These are phyloP conservation scores for Sorex maritimensis DNA, from an alignment of 2,797 vertebrate species.

Conservation along the genomic window DNA sequence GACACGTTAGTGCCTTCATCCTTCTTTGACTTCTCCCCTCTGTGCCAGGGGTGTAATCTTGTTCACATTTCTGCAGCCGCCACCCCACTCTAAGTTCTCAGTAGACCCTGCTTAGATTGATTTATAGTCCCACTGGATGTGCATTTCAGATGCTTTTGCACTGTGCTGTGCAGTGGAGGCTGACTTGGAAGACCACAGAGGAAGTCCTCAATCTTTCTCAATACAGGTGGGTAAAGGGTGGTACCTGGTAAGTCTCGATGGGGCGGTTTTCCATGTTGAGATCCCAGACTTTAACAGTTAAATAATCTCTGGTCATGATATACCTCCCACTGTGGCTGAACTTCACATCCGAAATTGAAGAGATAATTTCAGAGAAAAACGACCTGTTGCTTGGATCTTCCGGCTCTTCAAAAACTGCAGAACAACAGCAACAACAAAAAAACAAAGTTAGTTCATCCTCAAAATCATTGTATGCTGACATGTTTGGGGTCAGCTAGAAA, in stretches of 20 bases:
- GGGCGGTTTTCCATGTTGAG: constrained; percentile 98
- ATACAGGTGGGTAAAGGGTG: neutral
- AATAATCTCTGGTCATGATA: constrained; percentile 98
- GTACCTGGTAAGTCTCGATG: constrained; percentile 97
- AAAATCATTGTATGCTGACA: neutral
- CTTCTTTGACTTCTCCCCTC: neutral
- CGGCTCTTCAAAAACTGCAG: constrained; percentile 96
- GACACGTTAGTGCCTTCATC: neutral
- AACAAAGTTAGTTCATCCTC: neutral
- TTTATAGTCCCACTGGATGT: neutral
- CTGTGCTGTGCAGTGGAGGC: neutral
- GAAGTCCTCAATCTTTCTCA: neutral
- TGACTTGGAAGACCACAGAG: neutral
- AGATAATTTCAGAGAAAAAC: constrained; percentile 99
- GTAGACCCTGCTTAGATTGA: neutral
- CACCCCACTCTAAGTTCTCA: neutral
- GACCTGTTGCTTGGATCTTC: constrained; percentile 98
- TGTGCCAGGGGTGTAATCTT: neutral
- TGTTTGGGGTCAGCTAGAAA: neutral
- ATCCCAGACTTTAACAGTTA: constrained; percentile 98
- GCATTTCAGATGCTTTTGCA: neutral
- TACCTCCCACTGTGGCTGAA: constrained; percentile 98
- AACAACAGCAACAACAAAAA: constrained; percentile 26
- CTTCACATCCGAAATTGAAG: constrained; percentile 98
- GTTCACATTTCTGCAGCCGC: neutral